phyloP scores from a whole-genome alignment of 2,888 invertebrate species.

The Drepanosiphum platanoidis region DNA sequence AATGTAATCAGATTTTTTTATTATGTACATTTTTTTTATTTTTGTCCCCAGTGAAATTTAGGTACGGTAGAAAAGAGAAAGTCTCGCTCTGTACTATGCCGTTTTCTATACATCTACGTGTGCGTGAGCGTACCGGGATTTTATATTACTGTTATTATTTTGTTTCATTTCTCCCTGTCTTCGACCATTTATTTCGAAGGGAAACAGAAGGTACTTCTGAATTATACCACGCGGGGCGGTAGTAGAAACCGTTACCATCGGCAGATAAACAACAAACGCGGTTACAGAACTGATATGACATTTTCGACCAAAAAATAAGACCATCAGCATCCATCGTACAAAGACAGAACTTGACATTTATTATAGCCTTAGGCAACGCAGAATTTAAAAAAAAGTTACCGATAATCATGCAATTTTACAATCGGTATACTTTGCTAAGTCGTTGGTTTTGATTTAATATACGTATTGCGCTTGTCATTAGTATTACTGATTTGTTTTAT shows the following conservation, averaged over 20 bases:
- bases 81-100: neutral
- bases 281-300: neutral
- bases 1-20: constrained; percentile 27
- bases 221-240: constrained; percentile 1
- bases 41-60: constrained; percentile 15
- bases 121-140: neutral
- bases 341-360: neutral
- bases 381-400: neutral
- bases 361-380: neutral
- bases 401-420: neutral
- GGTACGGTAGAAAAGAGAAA: neutral
- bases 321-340: too few relatives aligned
- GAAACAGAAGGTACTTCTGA: neutral
- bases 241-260: neutral
- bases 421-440: neutral
- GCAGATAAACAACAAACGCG: constrained; percentile 14
- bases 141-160: constrained; percentile 43
- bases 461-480: neutral
- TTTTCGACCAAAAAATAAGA: neutral
- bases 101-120: neutral
- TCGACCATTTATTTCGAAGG: neutral
- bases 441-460: neutral
- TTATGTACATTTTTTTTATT: too few relatives aligned
- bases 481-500: neutral
- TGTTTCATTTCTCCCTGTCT: constrained; percentile 1